phyloP scores from a whole-genome alignment of 1,140 invertebrate genomes.

The Bombus polaris region DNA sequence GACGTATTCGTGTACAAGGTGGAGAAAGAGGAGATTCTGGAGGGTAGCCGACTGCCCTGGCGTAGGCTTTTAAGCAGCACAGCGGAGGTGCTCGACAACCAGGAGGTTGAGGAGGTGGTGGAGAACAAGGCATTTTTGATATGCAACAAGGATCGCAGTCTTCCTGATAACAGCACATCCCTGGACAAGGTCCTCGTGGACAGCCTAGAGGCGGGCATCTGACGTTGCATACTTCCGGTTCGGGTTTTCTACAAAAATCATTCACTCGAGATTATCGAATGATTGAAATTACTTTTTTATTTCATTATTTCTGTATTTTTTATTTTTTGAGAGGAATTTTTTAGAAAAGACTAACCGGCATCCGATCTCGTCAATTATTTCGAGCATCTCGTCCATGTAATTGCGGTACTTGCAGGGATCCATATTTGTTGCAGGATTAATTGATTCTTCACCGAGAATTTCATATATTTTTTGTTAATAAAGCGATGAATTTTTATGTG shows the following conservation, averaged over 20 bases:
- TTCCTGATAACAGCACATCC: conserved; percentile 61
- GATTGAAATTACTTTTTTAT: too few relatives aligned
- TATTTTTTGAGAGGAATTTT: not conserved
- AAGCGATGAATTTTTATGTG: too few relatives aligned
- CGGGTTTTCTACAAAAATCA: conserved; percentile 62
- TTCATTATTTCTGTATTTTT: not conserved
- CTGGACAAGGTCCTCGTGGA: conserved; percentile 70
- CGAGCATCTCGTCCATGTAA: conserved; percentile 68
- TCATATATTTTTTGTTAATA: not conserved
- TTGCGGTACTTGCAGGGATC: conserved; percentile 43
- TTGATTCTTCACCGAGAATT: not conserved
- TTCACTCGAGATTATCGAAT: not conserved
- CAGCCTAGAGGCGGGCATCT: conserved; percentile 74
- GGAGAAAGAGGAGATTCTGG: conserved; percentile 31
- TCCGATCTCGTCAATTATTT: conserved; percentile 64
- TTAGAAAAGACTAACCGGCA: conserved; percentile 53
- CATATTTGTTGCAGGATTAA: conserved; percentile 41
- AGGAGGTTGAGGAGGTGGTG: conserved; percentile 9
- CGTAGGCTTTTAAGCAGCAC: conserved; percentile 12
- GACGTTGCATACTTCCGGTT: conserved; percentile 71
- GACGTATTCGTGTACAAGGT: not conserved
- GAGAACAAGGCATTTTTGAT: conserved; percentile 61
- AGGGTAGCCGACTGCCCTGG: conserved; percentile 12
- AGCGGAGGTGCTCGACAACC: conserved; percentile 10
- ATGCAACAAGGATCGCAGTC: conserved; percentile 66